phyloP scores from a whole-genome alignment of 1,140 invertebrate species.

The Carposina sasakii region DNA sequence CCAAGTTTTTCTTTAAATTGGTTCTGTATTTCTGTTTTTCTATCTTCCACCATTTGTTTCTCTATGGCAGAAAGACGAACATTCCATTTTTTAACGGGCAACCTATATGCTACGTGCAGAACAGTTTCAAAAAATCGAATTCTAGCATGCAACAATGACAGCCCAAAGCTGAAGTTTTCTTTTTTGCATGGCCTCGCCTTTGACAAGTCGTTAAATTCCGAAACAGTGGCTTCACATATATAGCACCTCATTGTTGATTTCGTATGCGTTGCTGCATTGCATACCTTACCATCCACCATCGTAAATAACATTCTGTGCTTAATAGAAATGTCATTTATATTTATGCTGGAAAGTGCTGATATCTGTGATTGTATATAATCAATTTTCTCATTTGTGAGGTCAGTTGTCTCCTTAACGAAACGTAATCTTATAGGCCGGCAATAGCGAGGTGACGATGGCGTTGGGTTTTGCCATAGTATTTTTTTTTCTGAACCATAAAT shows the following conservation, averaged over 20 bases:
- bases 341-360: slow-evolving; percentile 10
- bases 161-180: slow-evolving; percentile 30
- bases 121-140: slow-evolving; percentile 52
- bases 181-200: slow-evolving; percentile 20
- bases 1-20: slow-evolving; percentile 30
- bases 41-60: slow-evolving; percentile 21
- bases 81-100: slow-evolving; percentile 34
- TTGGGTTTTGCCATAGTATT: slow-evolving; percentile 38
- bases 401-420: slow-evolving; percentile 32
- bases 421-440: slow-evolving; percentile 36
- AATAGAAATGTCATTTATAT: slow-evolving; percentile 10
- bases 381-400: slow-evolving; percentile 37
- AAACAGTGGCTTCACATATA: slow-evolving; percentile 39
- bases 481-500: slow-evolving; percentile 28
- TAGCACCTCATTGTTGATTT: slow-evolving; percentile 45
- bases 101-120: slow-evolving; percentile 45
- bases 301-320: slow-evolving; percentile 39
- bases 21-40: slow-evolving; percentile 39
- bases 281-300: slow-evolving; percentile 57
- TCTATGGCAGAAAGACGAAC: slow-evolving; percentile 21
- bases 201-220: slow-evolving; percentile 42
- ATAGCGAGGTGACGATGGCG: slow-evolving; percentile 37
- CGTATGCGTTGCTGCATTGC: slow-evolving; percentile 49
- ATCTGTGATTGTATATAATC: slow-evolving; percentile 17
- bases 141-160: slow-evolving; percentile 47